Conservation (phyloP, 2,888 invertebrate genomes). For the Alitta virens region DNA sequence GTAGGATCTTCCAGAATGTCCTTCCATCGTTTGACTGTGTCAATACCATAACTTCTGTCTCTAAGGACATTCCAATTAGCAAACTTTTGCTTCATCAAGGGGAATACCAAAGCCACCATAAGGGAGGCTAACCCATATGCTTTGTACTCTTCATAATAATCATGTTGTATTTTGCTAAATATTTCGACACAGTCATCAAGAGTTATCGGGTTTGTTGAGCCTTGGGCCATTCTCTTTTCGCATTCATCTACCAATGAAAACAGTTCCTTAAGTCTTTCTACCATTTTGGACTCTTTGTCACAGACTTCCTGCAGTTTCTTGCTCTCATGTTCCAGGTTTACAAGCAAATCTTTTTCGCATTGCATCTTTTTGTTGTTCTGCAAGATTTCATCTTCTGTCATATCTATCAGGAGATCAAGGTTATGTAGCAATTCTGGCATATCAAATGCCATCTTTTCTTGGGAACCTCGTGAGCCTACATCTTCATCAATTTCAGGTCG, state of each 20-base stretch:
- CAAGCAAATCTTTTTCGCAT: constrained; percentile 75
- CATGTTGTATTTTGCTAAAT: constrained; percentile 44
- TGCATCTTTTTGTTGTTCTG: constrained; percentile 61
- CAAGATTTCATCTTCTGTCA: constrained; percentile 94
- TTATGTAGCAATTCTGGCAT: constrained; percentile 91
- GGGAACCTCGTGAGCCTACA: constrained; percentile 46
- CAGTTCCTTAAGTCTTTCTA: constrained; percentile 71
- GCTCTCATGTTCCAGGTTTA: constrained; percentile 77
- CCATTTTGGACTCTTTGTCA: constrained; percentile 71
- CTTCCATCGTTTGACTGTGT: constrained; percentile 57
- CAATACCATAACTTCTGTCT: constrained; percentile 53
- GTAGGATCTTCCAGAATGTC: constrained; percentile 52
- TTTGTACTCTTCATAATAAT: constrained; percentile 65
- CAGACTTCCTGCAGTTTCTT: constrained; percentile 69
- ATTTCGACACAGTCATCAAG: constrained; percentile 46
- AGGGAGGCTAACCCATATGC: constrained; percentile 80
- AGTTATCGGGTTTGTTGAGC: constrained; percentile 59
- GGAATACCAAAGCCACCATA: constrained; percentile 80
- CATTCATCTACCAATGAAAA: constrained; percentile 59
- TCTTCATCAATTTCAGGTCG: constrained; percentile 62
- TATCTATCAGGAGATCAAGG: constrained; percentile 83
- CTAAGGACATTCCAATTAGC: constrained; percentile 74
- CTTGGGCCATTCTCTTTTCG: constrained; percentile 39
- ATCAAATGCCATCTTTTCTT: constrained; percentile 59
- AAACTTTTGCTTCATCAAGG: constrained; percentile 72